phyloP scores from a whole-genome alignment of 2,113 vertebrate species.

The Nansenia antarctica region DNA sequence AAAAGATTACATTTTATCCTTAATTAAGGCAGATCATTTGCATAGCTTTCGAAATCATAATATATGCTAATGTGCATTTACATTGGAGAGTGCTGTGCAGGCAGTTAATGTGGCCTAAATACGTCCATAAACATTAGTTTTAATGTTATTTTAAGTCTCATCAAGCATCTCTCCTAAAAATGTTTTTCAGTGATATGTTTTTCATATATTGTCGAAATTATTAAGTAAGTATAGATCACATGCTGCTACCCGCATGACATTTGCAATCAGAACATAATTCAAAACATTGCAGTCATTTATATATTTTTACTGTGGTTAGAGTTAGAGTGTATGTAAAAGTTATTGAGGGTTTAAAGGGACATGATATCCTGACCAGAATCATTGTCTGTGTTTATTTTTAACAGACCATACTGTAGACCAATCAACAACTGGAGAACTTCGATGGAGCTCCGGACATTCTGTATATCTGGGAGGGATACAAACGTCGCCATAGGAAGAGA shows the following conservation, averaged over 20 bases:
- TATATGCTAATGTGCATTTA: constrained; percentile 75
- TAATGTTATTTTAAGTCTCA: constrained; percentile 55
- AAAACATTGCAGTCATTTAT: constrained; percentile 23
- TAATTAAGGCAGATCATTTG: constrained; percentile 74
- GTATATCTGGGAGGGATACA: neutral
- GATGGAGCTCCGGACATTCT: no score
- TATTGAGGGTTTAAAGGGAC: constrained; percentile 18
- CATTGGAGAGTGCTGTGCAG: constrained; percentile 57
- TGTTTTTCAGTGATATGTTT: constrained; percentile 8
- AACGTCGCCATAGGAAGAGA: no score
- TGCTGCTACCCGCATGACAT: constrained; percentile 20
- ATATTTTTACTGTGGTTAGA: constrained; percentile 23
- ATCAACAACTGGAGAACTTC: constrained; percentile 14
- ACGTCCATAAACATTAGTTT: constrained; percentile 65
- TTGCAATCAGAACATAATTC: constrained; percentile 30
- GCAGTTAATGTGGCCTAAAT: constrained; percentile 70
- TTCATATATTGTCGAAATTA: constrained; percentile 13
- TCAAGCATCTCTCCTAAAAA: constrained; percentile 35
- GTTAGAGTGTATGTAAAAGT: constrained; percentile 22
- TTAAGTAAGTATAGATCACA: constrained; percentile 28
- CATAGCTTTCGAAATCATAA: constrained; percentile 72
- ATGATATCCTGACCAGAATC: neutral
- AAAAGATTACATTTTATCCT: constrained; percentile 71
- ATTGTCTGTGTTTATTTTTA: constrained; percentile 17
- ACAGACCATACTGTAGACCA: constrained; percentile 39